A percentile compares a stretch with the other conserved stretches of the same genome.
phyloP scores from a whole-genome alignment of 2,888 invertebrate species.

The Melanostoma scalare region DNA sequence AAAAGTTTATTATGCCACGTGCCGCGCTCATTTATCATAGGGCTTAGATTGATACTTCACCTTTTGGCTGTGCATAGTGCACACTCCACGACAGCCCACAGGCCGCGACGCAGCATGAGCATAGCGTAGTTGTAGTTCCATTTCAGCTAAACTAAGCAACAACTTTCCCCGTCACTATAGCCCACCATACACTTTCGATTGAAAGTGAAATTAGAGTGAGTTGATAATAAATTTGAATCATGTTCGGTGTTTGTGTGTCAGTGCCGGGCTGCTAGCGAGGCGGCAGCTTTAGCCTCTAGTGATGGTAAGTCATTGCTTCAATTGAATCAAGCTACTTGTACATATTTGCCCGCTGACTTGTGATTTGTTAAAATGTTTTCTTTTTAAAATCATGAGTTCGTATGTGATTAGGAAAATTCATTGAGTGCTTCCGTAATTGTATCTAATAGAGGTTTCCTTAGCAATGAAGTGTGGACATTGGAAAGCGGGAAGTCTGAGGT shows the following conservation, averaged over 20 bases:
- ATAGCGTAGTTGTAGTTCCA: slow-evolving; percentile 25
- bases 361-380: slow-evolving; percentile 32
- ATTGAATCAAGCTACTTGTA: slow-evolving; percentile 31
- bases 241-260: slow-evolving; percentile 33
- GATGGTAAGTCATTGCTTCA: slow-evolving; percentile 28
- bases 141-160: slow-evolving; percentile 38
- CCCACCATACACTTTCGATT: slow-evolving; percentile 54
- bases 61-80: slow-evolving; percentile 47
- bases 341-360: slow-evolving; percentile 29
- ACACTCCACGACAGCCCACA: slow-evolving; percentile 22
- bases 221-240: slow-evolving; percentile 66
- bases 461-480: neutral
- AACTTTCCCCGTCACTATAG: slow-evolving; percentile 52
- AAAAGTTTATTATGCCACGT: slow-evolving; percentile 55
- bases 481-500: too few relatives aligned
- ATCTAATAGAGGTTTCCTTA: slow-evolving; percentile 26
- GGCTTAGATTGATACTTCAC: slow-evolving; percentile 62
- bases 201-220: slow-evolving; percentile 68
- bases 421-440: slow-evolving; percentile 50
- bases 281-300: neutral
- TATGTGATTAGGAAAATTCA: slow-evolving; percentile 49
- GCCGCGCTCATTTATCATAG: slow-evolving; percentile 56
- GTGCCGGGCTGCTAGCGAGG: slow-evolving; percentile 8
- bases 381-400: slow-evolving; percentile 10
- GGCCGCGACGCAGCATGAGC: slow-evolving; percentile 45